These are phyloP conservation scores for Harpagoxenus sublaevis DNA, from an alignment of 2,888 invertebrate species.

Conservation along the genomic window DNA sequence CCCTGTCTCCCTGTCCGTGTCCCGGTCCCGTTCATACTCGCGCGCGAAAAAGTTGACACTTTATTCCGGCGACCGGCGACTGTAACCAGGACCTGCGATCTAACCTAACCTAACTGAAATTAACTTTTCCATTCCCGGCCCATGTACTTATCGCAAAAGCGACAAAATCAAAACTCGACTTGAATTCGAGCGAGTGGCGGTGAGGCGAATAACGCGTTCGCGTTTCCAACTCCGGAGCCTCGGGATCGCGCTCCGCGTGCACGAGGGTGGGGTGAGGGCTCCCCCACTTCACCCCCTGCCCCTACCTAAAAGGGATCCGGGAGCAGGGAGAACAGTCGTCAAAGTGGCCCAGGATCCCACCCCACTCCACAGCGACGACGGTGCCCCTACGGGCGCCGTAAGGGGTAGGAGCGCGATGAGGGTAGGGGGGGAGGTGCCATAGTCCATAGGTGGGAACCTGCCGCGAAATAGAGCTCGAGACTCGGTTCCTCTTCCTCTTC, in stretches of 20 bases:
- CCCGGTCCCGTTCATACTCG: background rate
- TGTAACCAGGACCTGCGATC: too few relatives aligned
- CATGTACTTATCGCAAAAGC: constrained; percentile 1
- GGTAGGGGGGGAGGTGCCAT: constrained; percentile 77
- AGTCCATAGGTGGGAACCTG: constrained; percentile 82
- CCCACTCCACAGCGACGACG: constrained; percentile 77
- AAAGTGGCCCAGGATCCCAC: constrained; percentile 81
- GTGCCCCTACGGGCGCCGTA: constrained; percentile 77
- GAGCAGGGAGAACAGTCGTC: constrained; percentile 79
- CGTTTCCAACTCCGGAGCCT: constrained; percentile 40
- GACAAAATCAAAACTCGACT: constrained; percentile 26
- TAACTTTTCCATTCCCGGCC: background rate
- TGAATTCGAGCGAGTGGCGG: constrained; percentile 21
- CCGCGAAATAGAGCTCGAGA: constrained; percentile 79
- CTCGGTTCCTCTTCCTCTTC: constrained; percentile 66
- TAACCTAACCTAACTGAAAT: background rate
- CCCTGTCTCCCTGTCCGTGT: too few relatives aligned
- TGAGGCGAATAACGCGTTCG: constrained; percentile 53
- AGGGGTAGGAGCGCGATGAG: constrained; percentile 77
- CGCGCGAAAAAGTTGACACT: too few relatives aligned
- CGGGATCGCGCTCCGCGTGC: constrained; percentile 45
- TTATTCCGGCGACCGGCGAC: too few relatives aligned
- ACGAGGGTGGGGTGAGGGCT: constrained; percentile 68
- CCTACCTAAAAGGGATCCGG: constrained; percentile 76
- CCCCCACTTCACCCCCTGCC: constrained; percentile 79